Evolutionary conservation across 2,888 invertebrate species (phyloP), one percentile per base, ranked within the genome.

Genomic region (Drosophila hamatofila): DNA sequence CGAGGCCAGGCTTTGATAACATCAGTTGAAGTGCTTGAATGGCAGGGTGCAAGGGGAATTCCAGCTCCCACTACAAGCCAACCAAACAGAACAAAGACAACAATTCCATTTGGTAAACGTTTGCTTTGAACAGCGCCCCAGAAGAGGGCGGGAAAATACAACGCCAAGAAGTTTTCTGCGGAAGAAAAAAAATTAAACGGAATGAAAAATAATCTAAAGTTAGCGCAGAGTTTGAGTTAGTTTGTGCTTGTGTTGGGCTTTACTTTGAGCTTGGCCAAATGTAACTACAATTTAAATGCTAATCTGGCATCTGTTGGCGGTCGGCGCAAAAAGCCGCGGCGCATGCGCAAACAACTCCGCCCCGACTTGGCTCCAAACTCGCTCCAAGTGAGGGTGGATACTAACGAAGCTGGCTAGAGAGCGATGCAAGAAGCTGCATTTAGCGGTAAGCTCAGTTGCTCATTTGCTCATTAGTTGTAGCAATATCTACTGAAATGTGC

Each of bases 251-350:
- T 46, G 54, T 63, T 74, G 74, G 68, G 63, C 64, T 71, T 63
- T 46, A 61, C 60, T 72, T 71, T 71, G 68, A 72, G 65, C 76
- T 81, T 88, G 78, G 81, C 73, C 78, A 86, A 88, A 88, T 88
- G 89, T 81, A 86, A 86, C 80, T 88, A 86, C 87, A 86, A 86
- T 86, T 88, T 86, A 88, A 86, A 88, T 86, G 86, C 87, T 86
- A 86, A 86, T 88, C 86, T 86, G 78, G 84, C 80, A 86, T 86
- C 86, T 88, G 87, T 68, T 87, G 80, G 79, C 84, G 86, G 83
- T 78, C 33, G 37, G 54, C 64, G 70, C 63, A 56, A 2, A 81
- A 80, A 76, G 78, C 63, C 65, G 46, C 61, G 69, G 79, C 73
- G 69, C 81, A 83, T 75, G 82, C 73, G 78, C 83, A 84, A 88